Conservation (phyloP, 2,113 vertebrate species). For the Nothoprocta perdicaria region DNA sequence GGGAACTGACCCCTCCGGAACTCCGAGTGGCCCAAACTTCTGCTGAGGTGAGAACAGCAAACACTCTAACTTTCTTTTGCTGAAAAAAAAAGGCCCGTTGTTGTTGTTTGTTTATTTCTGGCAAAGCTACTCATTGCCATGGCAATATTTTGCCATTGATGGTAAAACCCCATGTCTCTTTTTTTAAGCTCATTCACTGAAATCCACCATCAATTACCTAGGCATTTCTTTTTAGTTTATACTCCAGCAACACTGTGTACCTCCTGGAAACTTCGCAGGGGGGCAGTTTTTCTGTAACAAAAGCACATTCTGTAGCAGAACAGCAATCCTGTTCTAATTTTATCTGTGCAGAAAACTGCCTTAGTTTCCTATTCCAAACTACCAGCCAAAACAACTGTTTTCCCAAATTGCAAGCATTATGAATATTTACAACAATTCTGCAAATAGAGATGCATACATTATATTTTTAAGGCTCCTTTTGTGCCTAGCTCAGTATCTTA, state of each 20-base stretch:
- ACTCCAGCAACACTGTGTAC: conserved; percentile 19
- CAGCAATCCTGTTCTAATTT: background rate
- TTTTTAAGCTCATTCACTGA: conserved; percentile 55
- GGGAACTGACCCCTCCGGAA: background rate
- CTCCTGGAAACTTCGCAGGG: conserved; percentile 20
- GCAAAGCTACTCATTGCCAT: conserved; percentile 60
- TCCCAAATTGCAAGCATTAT: conserved; percentile 22
- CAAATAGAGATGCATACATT: background rate
- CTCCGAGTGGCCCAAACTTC: background rate
- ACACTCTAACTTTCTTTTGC: conserved; percentile 6
- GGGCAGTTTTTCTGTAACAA: background rate
- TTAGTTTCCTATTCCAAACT: conserved; percentile 15
- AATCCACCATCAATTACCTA: conserved; percentile 44
- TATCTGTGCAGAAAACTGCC: background rate
- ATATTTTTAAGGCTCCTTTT: conserved; percentile 9
- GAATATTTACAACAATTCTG: conserved; percentile 10
- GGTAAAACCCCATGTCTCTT: conserved; percentile 29
- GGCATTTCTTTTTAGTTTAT: conserved; percentile 60
- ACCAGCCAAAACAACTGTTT: background rate
- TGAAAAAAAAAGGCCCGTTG: conserved; percentile 28
- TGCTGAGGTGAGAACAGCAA: conserved; percentile 28
- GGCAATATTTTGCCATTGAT: conserved; percentile 48
- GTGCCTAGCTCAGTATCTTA: background rate
- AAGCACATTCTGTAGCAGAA: conserved; percentile 40
- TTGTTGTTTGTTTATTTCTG: conserved; percentile 59